Percentiles rank a stretch among this genome's conserved stretches.
Evolutionary conservation across 2,113 vertebrate genomes (phyloP).

Genomic region (Pagrus major): DNA sequence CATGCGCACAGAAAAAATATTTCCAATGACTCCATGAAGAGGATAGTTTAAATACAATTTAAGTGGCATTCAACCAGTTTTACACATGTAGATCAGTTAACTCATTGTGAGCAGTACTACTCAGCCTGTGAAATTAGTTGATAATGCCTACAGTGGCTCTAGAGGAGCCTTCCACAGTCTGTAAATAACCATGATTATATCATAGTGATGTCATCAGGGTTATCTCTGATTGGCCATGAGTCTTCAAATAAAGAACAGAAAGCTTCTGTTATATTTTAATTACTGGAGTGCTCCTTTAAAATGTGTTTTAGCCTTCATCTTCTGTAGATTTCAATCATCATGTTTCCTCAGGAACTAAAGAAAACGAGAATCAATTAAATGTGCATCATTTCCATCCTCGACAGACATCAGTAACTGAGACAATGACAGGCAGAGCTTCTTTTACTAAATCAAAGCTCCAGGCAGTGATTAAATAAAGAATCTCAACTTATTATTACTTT

Average conservation of each 20-base stretch:
- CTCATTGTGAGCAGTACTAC: not conserved
- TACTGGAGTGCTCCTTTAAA: not conserved
- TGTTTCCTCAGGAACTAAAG: not conserved
- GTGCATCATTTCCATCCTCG: not conserved
- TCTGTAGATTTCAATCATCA: not conserved
- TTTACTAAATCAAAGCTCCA: not conserved
- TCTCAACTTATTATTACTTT: not conserved
- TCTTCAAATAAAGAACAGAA: too few species aligned
- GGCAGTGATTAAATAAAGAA: not conserved
- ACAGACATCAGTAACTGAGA: not conserved
- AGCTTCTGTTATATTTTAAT: not conserved
- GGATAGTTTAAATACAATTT: not conserved
- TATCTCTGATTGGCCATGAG: too few species aligned
- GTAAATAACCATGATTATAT: not conserved
- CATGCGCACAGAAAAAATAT: not conserved
- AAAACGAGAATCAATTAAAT: not conserved
- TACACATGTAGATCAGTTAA: not conserved
- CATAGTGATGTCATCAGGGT: not conserved
- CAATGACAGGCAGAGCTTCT: not conserved
- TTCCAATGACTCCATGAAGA: not conserved
- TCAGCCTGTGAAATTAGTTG: not conserved
- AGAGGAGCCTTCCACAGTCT: too few species aligned
- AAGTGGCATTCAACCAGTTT: not conserved
- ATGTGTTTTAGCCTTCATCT: not conserved
- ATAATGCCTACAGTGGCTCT: too few species aligned